Conservation (phyloP, 1,140 invertebrate genomes). For the Neodiprion fabricii region DNA sequence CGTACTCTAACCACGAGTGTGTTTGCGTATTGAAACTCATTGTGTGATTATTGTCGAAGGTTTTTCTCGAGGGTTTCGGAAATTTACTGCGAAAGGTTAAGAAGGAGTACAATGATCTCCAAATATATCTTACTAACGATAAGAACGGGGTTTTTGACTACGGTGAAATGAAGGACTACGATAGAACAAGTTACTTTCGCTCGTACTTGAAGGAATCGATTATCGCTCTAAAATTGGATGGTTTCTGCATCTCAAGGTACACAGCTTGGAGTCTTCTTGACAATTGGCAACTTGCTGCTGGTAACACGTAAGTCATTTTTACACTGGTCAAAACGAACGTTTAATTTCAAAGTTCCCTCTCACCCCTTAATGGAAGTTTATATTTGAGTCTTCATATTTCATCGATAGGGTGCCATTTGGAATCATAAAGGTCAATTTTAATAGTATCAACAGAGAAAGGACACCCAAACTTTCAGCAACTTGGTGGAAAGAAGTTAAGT, state of each 20-base stretch:
- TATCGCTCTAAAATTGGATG: no score
- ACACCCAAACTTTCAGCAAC: constrained; percentile 28
- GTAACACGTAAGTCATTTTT: neutral
- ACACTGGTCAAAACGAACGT: neutral
- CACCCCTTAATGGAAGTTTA: no score
- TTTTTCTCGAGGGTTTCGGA: constrained; percentile 72
- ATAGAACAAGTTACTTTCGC: no score
- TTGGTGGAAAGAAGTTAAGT: constrained; percentile 18
- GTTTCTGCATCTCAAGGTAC: no score
- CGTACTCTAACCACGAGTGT: neutral
- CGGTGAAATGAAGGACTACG: no score
- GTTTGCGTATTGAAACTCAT: no score
- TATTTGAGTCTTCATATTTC: constrained; percentile 1
- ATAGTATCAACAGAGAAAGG: constrained; percentile 49
- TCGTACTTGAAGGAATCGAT: no score
- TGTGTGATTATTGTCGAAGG: constrained; percentile 23
- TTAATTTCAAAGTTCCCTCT: no score
- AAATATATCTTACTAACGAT: constrained; percentile 70
- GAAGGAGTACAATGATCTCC: constrained; percentile 70
- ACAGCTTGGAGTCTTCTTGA: no score
- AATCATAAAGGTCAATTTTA: constrained; percentile 60
- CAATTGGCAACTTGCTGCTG: no score
- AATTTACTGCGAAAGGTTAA: constrained; percentile 73
- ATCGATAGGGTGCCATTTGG: constrained; percentile 57
- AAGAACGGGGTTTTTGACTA: no score